Base-by-base conservation (phyloP, 2,888 invertebrate species). In the Hyppa rectilinea region DNA sequence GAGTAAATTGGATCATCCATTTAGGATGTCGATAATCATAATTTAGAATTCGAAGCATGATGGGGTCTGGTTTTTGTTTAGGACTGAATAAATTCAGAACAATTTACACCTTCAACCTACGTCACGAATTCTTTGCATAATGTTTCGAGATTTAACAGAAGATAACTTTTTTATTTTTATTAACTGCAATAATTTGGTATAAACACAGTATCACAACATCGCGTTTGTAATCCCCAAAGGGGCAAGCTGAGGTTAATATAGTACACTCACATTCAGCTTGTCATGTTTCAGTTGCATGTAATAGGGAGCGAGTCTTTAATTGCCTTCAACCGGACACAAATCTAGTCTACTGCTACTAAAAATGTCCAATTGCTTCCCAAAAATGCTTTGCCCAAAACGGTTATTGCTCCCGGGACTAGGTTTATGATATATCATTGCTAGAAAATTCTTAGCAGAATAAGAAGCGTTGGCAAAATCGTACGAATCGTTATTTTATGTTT, bases 1-100 rank as follows among this genome's bases (percentile, higher is more conserved):
- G 61, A 63, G 36, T 80, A 80, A 80, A 81, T 78, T 80, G 67
- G 74, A 71, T 71, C 61, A 81, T 77, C 75, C 79, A 79, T 75
- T 83, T 75, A 61, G 38, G 74, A 56, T 14, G 49, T 58, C 60
- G 53, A 75, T 80, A 74, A 71, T 67, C 71, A 75, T 82, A 73
- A 76, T 72, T 83, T 81, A 68, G 71, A 62, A 53, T 71, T 79
- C 38, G 47, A 61, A 29, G 36, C 40, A 29, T 78, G 64, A 67
- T 50, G 43, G 56, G 55, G 49, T 53, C 50, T 34, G 66, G 14
- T 52, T 72, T 70, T 40, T 62, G 58, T 55, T 82, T 55, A 63
- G 45, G 38, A 49, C 40, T 49, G 14, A 64, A 80, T 80, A 63
- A 60, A 75, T 75, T 71, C 34, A 2, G 26, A 53, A 65, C 63